Evolutionary conservation across 1,140 invertebrate species (phyloP), one percentile per base, ranked within the genome.

Genomic region (Papilio glaucus): DNA sequence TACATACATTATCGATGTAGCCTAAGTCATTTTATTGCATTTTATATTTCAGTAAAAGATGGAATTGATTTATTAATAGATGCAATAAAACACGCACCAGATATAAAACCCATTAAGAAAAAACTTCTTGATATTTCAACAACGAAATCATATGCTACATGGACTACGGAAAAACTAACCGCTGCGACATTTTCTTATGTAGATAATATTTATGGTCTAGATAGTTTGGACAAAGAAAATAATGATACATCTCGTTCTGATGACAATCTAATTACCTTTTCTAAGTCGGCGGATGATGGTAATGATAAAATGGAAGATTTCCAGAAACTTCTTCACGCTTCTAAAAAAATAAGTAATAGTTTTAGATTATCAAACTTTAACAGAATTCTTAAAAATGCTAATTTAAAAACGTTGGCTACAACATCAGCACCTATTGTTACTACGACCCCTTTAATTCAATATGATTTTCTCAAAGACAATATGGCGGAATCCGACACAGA

Each of bases 21-120:
- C n/a, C n/a, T n/a, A n/a, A n/a, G n/a, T n/a, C n/a, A n/a, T n/a
- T n/a, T 33, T 33, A 33, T 29, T 76, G 1, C 45, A 15, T 73
- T 73, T 74, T 78, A 45, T 65, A 72, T 87, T 87, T 68, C 81
- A 92, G 90, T 74, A 9, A 78, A 79, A n/a, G 90, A 92, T 38
- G 90, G 88, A 0, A 87, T 90, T 53, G 88, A 92, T 73, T 68
- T 90, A 72, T 72, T 92, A 37, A 85, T 92, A 71, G 88, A 90
- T 12, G 86, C 86, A 15, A 90, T 92, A 15, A 86, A 84, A 85
- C 84, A 79, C 76, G 84, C 88, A 24, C 90, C 90, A 9, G 83
- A 92, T 65, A 85, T 92, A 9, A 88, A 87, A 76, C 72, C 76
- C n/a, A 78, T 85, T 13, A 82, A 77, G 37, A 77, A 84, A 61